phyloP scores from a whole-genome alignment of 2,888 invertebrate species.

The Brachypalpus laphriformis region DNA sequence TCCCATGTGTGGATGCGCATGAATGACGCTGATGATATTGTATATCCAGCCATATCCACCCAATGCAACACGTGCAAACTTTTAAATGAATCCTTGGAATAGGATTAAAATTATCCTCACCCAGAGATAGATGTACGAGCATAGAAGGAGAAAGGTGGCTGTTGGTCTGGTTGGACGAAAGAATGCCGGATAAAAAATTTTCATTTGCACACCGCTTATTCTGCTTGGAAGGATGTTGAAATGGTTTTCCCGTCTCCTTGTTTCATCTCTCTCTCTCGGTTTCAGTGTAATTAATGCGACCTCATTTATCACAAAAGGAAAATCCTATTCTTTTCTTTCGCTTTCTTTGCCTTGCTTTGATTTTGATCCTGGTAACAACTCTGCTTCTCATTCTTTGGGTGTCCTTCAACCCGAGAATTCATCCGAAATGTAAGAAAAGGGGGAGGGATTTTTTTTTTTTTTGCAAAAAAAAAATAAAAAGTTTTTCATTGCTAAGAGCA shows the following conservation, averaged over 20 bases:
- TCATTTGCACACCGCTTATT: conserved; percentile 45
- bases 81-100: conserved; percentile 53
- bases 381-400: conserved; percentile 18
- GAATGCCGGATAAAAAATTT: conserved; percentile 15
- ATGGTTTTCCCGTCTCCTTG: conserved; percentile 14
- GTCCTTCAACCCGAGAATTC: conserved; percentile 43
- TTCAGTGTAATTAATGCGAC: conserved; percentile 67
- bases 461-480: background rate
- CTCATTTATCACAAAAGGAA: conserved; percentile 71
- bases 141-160: background rate
- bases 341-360: conserved; percentile 55
- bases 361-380: conserved; percentile 56
- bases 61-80: conserved; percentile 67
- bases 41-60: background rate
- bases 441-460: background rate
- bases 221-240: conserved; percentile 37
- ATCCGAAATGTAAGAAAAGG: background rate
- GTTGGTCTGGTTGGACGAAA: background rate
- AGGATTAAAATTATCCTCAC: conserved; percentile 51
- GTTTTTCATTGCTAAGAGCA: conserved; percentile 44
- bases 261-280: background rate
- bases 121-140: background rate
- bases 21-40: conserved; percentile 5
- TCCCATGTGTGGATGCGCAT: conserved; percentile 10
- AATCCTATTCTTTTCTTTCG: conserved; percentile 60